Evolutionary conservation across 2,113 vertebrate species (phyloP).

Genomic region (Reinhardtius hippoglossoides): DNA sequence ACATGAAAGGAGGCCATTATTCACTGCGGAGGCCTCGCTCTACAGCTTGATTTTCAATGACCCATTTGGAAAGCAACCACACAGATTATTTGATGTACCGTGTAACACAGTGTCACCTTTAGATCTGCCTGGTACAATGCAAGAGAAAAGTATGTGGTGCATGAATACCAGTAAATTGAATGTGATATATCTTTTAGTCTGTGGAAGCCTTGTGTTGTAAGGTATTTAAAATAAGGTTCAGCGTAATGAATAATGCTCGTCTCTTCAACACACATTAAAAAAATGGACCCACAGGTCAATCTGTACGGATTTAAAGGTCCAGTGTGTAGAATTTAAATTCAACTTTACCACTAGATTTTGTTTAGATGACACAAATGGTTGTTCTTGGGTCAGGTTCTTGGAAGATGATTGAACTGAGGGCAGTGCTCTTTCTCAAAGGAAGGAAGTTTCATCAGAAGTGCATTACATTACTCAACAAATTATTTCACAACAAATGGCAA

Average conservation of each 20-base stretch:
- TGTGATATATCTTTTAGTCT: neutral
- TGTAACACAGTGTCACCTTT: slow-evolving; percentile 3
- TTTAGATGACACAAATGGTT: no score
- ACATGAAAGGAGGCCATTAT: slow-evolving; percentile 64
- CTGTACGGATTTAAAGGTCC: no score
- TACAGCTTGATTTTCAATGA: slow-evolving; percentile 28
- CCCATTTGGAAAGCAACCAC: slow-evolving; percentile 28
- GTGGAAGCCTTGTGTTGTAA: neutral
- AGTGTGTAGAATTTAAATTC: no score
- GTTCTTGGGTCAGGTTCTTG: no score
- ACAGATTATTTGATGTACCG: neutral
- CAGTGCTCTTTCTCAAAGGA: neutral
- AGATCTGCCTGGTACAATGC: neutral
- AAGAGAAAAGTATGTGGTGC: neutral
- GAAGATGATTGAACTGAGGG: neutral
- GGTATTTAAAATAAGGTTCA: neutral
- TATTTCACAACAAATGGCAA: neutral
- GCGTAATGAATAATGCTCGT: no score
- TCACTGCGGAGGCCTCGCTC: slow-evolving; percentile 52
- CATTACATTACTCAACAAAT: neutral
- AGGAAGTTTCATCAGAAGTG: neutral
- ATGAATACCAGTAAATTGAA: neutral
- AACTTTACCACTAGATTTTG: no score
- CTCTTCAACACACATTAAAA: no score
- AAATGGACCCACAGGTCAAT: no score